Percentiles rank a stretch among this genome's conserved stretches.
Conservation (phyloP, 2,113 vertebrate species). For the Numenius arquata region DNA sequence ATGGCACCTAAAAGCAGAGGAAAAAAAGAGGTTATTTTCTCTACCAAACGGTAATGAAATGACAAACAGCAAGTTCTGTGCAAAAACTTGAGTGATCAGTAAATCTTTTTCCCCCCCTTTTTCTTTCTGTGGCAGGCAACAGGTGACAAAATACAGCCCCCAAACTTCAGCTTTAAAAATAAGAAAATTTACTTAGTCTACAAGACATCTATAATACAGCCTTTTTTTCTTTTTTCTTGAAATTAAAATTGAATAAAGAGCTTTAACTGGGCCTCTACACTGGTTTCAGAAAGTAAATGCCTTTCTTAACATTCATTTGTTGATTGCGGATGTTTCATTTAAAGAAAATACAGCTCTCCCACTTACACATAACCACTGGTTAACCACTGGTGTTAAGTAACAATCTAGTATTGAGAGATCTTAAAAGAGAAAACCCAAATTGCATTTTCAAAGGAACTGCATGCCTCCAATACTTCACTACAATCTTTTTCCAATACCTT, state of each 20-base stretch:
- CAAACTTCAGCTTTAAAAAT: background rate
- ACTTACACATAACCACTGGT: background rate
- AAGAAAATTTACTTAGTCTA: background rate
- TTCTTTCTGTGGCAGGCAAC: background rate
- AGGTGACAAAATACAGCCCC: background rate
- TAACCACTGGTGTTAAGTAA: background rate
- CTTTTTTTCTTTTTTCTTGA: background rate
- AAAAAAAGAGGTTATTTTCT: background rate
- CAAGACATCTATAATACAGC: background rate
- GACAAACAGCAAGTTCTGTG: background rate
- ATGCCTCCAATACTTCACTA: background rate
- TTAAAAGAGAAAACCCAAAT: background rate
- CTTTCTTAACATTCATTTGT: background rate
- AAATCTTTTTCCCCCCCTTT: accelerated
- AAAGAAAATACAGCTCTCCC: background rate
- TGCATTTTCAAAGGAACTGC: background rate
- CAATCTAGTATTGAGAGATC: background rate
- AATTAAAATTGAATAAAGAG: background rate
- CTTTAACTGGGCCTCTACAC: background rate
- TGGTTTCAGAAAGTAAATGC: background rate
- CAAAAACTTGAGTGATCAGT: background rate
- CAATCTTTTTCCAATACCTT: background rate
- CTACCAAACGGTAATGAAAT: accelerated
- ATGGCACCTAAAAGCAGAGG: background rate
- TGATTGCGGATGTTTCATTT: background rate